phyloP scores from a whole-genome alignment of 2,888 invertebrate species.

The Heliconius charithonia region DNA sequence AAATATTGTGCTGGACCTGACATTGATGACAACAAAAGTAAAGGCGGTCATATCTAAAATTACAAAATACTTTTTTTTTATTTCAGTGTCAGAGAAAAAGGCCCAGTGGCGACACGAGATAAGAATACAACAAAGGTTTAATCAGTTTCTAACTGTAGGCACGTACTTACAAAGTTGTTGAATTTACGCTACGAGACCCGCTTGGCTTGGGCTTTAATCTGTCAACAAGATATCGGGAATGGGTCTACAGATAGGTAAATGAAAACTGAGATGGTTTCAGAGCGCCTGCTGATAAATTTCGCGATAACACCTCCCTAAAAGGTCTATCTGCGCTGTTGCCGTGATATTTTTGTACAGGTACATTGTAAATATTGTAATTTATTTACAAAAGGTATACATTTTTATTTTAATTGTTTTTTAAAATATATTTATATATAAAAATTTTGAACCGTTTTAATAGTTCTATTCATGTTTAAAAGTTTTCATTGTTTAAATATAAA shows the following conservation, averaged over 20 bases:
- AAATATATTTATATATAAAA: background rate
- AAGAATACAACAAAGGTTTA: conserved; percentile 72
- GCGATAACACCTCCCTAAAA: conserved; percentile 46
- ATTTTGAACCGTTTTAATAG: too few relatives aligned
- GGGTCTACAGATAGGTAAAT: conserved; percentile 49
- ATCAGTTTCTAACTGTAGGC: conserved; percentile 61
- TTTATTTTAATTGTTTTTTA: background rate
- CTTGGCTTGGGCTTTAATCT: conserved; percentile 76
- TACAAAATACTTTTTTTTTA: conserved; percentile 57
- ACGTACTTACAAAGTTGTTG: conserved; percentile 67
- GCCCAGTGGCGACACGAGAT: conserved; percentile 61
- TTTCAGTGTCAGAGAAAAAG: conserved; percentile 57
- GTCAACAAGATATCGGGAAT: conserved; percentile 66
- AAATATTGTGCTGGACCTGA: conserved; percentile 37
- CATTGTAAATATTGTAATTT: conserved; percentile 19
- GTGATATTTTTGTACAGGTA: conserved; percentile 17
- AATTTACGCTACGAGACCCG: conserved; percentile 59
- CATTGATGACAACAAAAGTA: conserved; percentile 41
- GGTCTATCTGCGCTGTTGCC: conserved; percentile 25
- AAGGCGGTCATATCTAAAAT: conserved; percentile 44
- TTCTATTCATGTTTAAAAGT: too few relatives aligned
- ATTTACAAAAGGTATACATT: background rate
- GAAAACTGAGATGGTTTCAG: conserved; percentile 50
- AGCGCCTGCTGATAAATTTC: conserved; percentile 35
- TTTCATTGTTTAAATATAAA: too few relatives aligned